phyloP scores from a whole-genome alignment of 1,140 invertebrate genomes.

The Tetramorium parvispinum region DNA sequence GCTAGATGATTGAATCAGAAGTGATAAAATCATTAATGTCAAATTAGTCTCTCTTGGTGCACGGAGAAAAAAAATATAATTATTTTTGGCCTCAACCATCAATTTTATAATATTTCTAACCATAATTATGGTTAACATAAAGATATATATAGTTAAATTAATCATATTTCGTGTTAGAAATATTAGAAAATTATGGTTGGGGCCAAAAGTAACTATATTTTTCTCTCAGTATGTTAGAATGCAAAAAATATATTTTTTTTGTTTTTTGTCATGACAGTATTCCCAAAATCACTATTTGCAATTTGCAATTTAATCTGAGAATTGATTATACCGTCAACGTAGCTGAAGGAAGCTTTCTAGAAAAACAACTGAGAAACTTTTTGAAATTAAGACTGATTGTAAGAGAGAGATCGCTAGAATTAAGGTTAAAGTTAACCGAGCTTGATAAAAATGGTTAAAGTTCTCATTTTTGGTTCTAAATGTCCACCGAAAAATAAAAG shows the following conservation, averaged over 20 bases:
- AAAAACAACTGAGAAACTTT: constrained; percentile 24
- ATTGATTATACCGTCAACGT: background rate
- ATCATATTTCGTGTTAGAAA: no score
- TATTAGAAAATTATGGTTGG: no score
- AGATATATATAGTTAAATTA: no score
- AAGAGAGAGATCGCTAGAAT: background rate
- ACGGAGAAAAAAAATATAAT: no score
- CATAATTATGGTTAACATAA: no score
- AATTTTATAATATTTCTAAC: no score
- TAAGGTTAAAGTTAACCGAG: background rate
- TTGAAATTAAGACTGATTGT: background rate
- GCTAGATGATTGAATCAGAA: background rate
- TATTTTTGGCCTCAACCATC: no score
- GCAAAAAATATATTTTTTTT: background rate
- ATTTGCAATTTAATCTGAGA: background rate
- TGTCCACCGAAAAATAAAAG: constrained; percentile 1
- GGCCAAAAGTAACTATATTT: no score
- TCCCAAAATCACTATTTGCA: background rate
- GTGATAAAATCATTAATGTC: background rate
- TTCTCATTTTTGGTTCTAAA: background rate
- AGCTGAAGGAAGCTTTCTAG: background rate
- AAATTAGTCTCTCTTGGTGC: background rate
- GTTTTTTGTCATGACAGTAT: background rate
- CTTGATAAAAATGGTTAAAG: background rate
- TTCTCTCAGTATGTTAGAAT: background rate